phyloP scores from a whole-genome alignment of 2,888 invertebrate species.

The Salticus scenicus region DNA sequence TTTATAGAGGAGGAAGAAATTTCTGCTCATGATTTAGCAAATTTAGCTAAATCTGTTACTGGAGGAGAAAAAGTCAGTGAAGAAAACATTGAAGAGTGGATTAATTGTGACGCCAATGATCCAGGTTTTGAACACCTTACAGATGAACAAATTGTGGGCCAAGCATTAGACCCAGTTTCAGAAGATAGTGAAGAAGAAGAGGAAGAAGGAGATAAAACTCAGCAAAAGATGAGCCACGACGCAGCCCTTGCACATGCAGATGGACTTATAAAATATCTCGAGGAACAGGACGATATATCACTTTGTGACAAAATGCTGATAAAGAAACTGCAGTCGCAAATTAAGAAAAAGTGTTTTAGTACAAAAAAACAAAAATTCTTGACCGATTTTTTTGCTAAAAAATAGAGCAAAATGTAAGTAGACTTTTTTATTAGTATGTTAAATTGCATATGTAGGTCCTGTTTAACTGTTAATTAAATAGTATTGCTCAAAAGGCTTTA shows the following conservation, averaged over 20 bases:
- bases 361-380: too few relatives aligned
- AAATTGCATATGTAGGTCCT: too few relatives aligned
- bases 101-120: not conserved
- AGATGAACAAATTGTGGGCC: not conserved
- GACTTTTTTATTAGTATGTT: too few relatives aligned
- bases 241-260: not conserved
- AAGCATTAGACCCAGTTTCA: not conserved
- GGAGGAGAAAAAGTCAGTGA: not conserved
- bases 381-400: too few relatives aligned
- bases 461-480: not conserved
- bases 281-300: conserved; percentile 15
- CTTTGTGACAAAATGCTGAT: conserved; percentile 13
- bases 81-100: not conserved
- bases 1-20: not conserved
- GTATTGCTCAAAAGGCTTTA: not conserved
- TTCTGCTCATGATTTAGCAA: not conserved
- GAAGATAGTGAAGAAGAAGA: not conserved
- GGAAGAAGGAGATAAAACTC: not conserved
- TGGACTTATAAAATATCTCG: not conserved
- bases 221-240: not conserved
- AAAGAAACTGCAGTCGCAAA: not conserved
- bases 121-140: conserved; percentile 17
- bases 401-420: too few relatives aligned
- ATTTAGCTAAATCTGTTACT: conserved; percentile 1
- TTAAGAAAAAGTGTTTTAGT: not conserved